Conservation (phyloP, 2,113 vertebrate genomes). For the Candoia aspera region DNA sequence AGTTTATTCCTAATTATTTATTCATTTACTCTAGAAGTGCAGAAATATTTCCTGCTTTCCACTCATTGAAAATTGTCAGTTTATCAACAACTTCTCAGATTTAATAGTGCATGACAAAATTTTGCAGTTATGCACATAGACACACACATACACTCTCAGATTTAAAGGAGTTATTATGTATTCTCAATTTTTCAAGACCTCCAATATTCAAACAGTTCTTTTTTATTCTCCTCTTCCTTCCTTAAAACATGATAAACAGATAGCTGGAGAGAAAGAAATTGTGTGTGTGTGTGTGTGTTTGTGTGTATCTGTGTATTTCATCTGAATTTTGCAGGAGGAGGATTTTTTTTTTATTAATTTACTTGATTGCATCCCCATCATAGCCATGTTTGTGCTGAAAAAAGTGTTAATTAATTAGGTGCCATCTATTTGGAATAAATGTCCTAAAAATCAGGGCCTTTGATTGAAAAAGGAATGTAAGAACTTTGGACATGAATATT, state of each 20-base stretch:
- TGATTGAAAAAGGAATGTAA: neutral
- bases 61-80: neutral
- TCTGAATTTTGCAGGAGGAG: neutral
- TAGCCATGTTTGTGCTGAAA: neutral
- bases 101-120: neutral
- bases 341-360: neutral
- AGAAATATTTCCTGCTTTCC: neutral
- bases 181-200: neutral
- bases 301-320: neutral
- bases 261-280: no score
- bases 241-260: no score
- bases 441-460: neutral
- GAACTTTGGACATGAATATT: neutral
- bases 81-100: constrained; percentile 3
- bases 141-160: neutral
- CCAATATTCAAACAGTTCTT: neutral
- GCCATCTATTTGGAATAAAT: neutral
- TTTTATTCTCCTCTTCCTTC: neutral
- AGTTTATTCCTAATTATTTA: neutral
- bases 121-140: neutral
- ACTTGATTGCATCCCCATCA: neutral
- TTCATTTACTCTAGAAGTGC: neutral
- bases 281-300: no score
- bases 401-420: neutral
- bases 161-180: neutral